phyloP scores from a whole-genome alignment of 2,113 vertebrate genomes.

The Laticauda laticaudata region DNA sequence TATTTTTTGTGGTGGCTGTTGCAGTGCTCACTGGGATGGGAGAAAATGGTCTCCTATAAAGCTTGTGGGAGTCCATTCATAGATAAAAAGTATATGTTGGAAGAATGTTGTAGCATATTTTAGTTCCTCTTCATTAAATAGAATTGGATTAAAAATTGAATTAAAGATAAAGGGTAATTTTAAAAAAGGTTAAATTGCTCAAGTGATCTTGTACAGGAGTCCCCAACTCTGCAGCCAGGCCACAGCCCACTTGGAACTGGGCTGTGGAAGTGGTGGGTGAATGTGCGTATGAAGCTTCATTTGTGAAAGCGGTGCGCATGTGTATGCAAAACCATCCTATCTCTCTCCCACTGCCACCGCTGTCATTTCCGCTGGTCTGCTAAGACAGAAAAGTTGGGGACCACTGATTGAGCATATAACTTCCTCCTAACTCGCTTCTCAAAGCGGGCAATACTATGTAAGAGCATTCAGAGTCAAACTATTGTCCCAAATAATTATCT shows the following conservation, averaged over 20 bases:
- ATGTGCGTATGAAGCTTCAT: no score
- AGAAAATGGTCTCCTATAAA: background rate
- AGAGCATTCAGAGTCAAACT: background rate
- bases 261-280: no score
- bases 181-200: background rate
- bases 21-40: background rate
- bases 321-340: no score
- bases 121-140: background rate
- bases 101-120: background rate
- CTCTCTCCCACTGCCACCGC: no score
- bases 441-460: background rate
- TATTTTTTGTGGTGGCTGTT: background rate
- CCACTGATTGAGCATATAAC: background rate
- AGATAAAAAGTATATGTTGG: background rate
- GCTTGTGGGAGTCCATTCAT: no score
- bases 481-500: background rate
- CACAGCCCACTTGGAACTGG: no score
- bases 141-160: background rate
- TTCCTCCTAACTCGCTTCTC: background rate
- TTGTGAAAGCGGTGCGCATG: no score
- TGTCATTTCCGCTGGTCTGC: no score
- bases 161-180: background rate
- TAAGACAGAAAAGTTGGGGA: no score
- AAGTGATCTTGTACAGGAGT: background rate
- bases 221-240: no score